phyloP scores from a whole-genome alignment of 2,888 invertebrate genomes.

The Cenopis cana region DNA sequence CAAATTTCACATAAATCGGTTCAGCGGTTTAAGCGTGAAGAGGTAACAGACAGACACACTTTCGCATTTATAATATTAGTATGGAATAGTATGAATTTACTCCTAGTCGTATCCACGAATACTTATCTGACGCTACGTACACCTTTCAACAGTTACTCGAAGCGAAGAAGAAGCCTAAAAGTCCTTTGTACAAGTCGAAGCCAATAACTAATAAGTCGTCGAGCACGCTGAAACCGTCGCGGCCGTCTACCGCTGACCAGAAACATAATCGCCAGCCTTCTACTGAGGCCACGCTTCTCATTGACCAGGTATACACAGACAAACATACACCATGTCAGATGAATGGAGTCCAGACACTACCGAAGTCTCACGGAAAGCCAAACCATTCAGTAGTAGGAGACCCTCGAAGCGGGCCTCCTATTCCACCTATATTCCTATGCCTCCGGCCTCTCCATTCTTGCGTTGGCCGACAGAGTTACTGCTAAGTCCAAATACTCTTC shows the following conservation, averaged over 20 bases:
- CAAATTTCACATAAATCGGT: too few relatives aligned
- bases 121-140: neutral
- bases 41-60: too few relatives aligned
- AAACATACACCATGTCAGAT: neutral
- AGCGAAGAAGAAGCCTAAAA: constrained; percentile 13
- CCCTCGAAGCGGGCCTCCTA: too few relatives aligned
- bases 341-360: too few relatives aligned
- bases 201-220: constrained; percentile 18
- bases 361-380: too few relatives aligned
- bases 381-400: too few relatives aligned
- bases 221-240: constrained; percentile 9
- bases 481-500: neutral
- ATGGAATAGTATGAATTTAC: too few relatives aligned
- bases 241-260: constrained; percentile 5
- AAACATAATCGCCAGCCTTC: neutral
- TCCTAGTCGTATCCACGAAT: neutral
- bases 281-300: constrained; percentile 1
- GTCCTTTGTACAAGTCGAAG: constrained; percentile 18
- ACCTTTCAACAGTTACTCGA: constrained; percentile 16
- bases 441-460: too few relatives aligned
- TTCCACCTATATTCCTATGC: too few relatives aligned
- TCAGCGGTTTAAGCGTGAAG: too few relatives aligned
- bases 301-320: constrained; percentile 9
- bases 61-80: too few relatives aligned
- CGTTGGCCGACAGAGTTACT: too few relatives aligned